Conservation (phyloP, 2,113 vertebrate species). For the Heterotilapia buettikoferi region DNA sequence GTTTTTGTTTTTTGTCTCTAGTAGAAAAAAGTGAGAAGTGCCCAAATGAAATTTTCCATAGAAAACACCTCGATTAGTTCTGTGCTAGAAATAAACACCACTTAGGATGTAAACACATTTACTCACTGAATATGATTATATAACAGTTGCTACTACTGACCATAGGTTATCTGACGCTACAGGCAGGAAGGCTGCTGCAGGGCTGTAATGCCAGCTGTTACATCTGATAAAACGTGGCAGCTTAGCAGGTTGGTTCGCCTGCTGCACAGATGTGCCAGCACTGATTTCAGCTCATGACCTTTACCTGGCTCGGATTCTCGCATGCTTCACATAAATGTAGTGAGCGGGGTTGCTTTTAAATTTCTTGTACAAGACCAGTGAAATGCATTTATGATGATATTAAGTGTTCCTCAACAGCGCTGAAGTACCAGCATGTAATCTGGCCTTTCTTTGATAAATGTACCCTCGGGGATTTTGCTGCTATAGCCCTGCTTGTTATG, state of each 20-base stretch:
- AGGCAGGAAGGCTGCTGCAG: background rate
- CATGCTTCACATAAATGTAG: background rate
- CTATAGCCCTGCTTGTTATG: background rate
- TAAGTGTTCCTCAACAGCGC: background rate
- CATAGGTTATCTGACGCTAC: background rate
- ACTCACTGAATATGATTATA: background rate
- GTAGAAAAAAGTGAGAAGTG: background rate
- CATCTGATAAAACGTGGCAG: background rate
- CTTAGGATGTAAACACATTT: background rate
- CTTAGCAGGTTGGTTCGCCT: background rate
- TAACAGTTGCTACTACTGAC: background rate
- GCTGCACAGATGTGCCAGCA: background rate
- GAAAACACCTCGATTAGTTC: background rate
- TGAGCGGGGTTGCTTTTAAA: background rate
- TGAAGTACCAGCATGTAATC: background rate
- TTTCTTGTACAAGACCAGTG: background rate
- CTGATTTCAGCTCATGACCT: background rate
- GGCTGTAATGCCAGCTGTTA: background rate
- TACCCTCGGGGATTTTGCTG: background rate
- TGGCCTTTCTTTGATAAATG: background rate
- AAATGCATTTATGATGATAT: background rate
- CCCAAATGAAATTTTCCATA: background rate
- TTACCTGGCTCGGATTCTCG: background rate
- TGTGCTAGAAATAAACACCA: background rate
- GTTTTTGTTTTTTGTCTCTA: background rate